These are phyloP conservation scores for Marmota flaviventris DNA, from an alignment of 2,113 vertebrate genomes.

Conservation along the genomic window DNA sequence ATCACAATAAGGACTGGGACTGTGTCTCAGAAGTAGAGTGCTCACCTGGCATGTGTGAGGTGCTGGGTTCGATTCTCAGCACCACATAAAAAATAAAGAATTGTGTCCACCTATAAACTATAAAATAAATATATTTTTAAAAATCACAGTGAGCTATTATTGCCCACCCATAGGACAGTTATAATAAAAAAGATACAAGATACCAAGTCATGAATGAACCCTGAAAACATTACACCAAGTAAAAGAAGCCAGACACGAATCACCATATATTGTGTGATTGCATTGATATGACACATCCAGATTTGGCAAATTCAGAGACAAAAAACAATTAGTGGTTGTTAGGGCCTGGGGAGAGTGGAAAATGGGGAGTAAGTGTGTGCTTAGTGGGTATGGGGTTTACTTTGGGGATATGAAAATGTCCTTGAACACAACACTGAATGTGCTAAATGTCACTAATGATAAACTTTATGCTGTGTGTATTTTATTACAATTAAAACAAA, in stretches of 20 bases:
- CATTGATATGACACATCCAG: background rate
- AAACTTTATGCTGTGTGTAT: background rate
- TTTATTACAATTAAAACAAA: constrained; percentile 21
- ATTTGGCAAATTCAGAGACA: constrained; percentile 21
- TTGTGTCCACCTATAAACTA: too few species aligned
- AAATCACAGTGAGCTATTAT: background rate
- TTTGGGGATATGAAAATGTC: background rate
- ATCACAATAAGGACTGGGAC: background rate
- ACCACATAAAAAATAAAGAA: too few species aligned
- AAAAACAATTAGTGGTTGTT: background rate
- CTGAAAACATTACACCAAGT: background rate
- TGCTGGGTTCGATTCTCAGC: too few species aligned
- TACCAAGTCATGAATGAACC: background rate
- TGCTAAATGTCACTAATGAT: background rate
- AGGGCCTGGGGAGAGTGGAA: background rate
- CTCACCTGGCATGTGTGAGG: too few species aligned
- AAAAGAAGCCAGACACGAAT: background rate
- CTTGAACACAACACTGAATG: background rate
- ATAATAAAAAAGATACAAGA: background rate
- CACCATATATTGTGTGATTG: background rate
- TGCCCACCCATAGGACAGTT: background rate
- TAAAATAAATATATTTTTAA: background rate
- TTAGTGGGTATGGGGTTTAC: background rate
- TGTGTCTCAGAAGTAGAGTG: too few species aligned
- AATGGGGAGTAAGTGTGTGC: background rate